Evolutionary conservation across 1,140 invertebrate genomes (phyloP), one percentile per base, ranked within the genome.

Genomic region (Choristoneura fumiferana): DNA sequence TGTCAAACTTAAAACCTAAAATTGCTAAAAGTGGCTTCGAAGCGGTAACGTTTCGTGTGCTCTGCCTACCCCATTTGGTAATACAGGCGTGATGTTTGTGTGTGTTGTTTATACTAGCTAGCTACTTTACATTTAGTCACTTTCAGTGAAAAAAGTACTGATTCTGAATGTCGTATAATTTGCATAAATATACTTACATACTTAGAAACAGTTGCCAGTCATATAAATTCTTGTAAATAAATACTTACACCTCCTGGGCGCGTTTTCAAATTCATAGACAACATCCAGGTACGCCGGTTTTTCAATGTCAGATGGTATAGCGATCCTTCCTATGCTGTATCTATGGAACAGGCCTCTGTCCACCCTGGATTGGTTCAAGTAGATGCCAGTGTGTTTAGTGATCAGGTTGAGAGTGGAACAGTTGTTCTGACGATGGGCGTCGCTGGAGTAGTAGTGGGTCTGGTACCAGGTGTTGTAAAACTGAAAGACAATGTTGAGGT

Each of bases 391-490:
- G 8, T 69, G 70, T 45, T 67, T 75, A 0, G 69, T 79, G 37
- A 72, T 40, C 13, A 85, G 43, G 14, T 85, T 72, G 2, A 86
- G 35, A 0, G 67, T 67, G 0, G 85, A 82, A 59, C 85, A 88
- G 39, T 88, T 88, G 61, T 79, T 84, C 14, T 65, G 63, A 0
- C 65, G 54, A 34, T 76, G 76, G 0, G 71, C 79, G 60, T 86
- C 83, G 37, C 83, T 88, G 18, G 85, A 79, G 58, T 77, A 86
- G 55, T 82, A 73, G 38, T 81, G 82, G 0, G 69, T 62, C 65
- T 86, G 81, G 52, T 81, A 78, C 84, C 84, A 87, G 65, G 75
- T 81, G 0, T 74, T 76, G 43, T 70, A 82, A 49, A 87, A 87
- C 84, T 87, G 57, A 53, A 76, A 78, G 9, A 4, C 43, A 10